Conservation (phyloP, 2,113 vertebrate species). For the Peromyscus californicus region DNA sequence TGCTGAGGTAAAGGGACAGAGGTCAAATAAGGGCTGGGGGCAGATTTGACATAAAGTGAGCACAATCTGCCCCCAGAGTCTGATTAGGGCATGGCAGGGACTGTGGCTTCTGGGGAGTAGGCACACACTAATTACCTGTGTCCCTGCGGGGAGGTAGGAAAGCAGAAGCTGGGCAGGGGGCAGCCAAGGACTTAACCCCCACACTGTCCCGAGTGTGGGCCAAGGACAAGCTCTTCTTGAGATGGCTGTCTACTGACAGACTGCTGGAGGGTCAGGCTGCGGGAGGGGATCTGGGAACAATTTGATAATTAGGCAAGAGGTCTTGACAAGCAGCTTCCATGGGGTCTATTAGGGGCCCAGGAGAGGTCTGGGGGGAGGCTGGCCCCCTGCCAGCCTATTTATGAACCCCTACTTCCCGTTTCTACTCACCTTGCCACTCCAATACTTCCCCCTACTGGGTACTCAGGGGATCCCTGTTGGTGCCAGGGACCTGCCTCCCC, state of each 20-base stretch:
- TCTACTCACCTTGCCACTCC: background rate
- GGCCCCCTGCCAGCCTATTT: conserved; percentile 65
- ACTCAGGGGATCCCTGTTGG: background rate
- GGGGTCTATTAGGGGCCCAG: conserved; percentile 39
- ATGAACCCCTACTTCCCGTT: background rate
- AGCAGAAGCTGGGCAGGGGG: background rate
- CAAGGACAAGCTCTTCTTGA: background rate
- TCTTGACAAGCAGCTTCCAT: conserved; percentile 79
- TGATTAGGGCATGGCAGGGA: background rate
- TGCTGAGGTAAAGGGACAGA: background rate
- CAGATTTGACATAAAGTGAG: background rate
- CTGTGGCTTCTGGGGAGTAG: background rate
- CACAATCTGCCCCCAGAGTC: background rate
- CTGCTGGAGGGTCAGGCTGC: conserved; percentile 50
- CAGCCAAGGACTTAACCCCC: background rate
- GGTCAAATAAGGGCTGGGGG: background rate
- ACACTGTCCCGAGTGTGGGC: background rate
- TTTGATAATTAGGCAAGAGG: conserved; percentile 84
- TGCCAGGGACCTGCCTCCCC: background rate
- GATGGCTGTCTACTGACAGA: conserved; percentile 56
- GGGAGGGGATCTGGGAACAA: conserved; percentile 83
- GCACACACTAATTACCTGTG: background rate
- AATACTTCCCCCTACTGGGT: background rate
- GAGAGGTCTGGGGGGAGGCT: conserved; percentile 57
- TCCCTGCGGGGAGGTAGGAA: background rate